Percentiles rank a stretch among this genome's conserved stretches.
Evolutionary conservation across 2,888 invertebrate genomes (phyloP).

Genomic region (Zele albiditarsus): DNA sequence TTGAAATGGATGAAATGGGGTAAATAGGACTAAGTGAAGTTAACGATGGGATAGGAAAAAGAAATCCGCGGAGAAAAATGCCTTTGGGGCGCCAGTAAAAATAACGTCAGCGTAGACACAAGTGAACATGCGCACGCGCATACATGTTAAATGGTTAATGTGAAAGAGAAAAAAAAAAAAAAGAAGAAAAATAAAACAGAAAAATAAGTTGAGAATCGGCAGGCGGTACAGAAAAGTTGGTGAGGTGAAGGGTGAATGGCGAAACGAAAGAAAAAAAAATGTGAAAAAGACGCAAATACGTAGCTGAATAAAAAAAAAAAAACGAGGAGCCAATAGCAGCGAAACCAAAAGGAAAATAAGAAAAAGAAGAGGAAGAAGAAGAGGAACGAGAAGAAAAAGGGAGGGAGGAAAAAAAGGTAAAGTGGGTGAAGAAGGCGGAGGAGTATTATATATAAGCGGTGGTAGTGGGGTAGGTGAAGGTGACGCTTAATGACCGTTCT

Average conservation of each 20-base stretch:
- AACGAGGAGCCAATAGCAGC: slow-evolving; percentile 22
- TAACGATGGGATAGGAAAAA: slow-evolving; percentile 62
- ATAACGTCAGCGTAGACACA: slow-evolving; percentile 51
- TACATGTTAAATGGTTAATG: slow-evolving; percentile 65
- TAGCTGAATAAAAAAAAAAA: slow-evolving; percentile 45
- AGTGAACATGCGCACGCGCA: slow-evolving; percentile 42
- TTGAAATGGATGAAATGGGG: slow-evolving; percentile 43
- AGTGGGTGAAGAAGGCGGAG: slow-evolving; percentile 28
- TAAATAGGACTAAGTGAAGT: slow-evolving; percentile 65
- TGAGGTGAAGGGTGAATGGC: slow-evolving; percentile 28
- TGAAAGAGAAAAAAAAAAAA: slow-evolving; percentile 52
- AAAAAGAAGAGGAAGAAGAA: slow-evolving; percentile 24
- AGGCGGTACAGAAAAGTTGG: slow-evolving; percentile 26
- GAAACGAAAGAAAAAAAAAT: slow-evolving; percentile 11
- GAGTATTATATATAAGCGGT: slow-evolving; percentile 34
- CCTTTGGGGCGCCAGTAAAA: slow-evolving; percentile 45
- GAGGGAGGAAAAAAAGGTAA: slow-evolving; percentile 25
- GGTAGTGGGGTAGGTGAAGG: slow-evolving; percentile 39
- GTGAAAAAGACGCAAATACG: slow-evolving; percentile 3
- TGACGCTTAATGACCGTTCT: slow-evolving; percentile 55
- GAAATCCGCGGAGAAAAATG: slow-evolving; percentile 46
- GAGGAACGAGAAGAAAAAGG: slow-evolving; percentile 34
- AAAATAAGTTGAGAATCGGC: slow-evolving; percentile 18
- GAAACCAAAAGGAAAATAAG: slow-evolving; percentile 29
- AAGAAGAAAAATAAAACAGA: background rate